Evolutionary conservation across 2,113 vertebrate species (phyloP).

Genomic region (Saimiri boliviensis): DNA sequence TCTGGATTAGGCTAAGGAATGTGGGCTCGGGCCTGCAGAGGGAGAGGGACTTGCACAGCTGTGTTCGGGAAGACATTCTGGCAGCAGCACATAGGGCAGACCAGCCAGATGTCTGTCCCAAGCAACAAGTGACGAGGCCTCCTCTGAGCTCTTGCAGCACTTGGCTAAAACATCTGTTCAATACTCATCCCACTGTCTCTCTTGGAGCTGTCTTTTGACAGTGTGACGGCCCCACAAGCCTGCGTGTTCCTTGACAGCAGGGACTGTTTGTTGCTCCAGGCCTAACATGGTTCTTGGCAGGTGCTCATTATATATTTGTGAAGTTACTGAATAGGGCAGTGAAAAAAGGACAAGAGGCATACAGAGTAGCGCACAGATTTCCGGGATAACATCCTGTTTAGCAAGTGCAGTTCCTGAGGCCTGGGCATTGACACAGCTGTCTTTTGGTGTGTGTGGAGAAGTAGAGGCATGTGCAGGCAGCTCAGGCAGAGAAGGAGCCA

Average conservation of each 20-base stretch:
- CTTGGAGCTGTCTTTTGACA: slow-evolving; percentile 20
- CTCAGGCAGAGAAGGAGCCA: not conserved
- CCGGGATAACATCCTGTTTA: slow-evolving; percentile 49
- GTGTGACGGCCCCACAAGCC: not conserved
- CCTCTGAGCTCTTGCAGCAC: not conserved
- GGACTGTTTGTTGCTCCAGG: slow-evolving; percentile 45
- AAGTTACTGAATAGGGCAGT: slow-evolving; percentile 70
- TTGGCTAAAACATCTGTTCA: slow-evolving; percentile 61
- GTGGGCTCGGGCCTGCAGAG: not conserved
- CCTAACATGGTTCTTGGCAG: slow-evolving; percentile 65
- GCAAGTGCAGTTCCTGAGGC: slow-evolving; percentile 23
- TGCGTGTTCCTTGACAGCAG: slow-evolving; percentile 53
- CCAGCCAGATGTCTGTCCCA: not conserved
- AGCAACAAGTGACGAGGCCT: not conserved
- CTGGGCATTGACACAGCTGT: not conserved
- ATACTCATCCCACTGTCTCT: not conserved
- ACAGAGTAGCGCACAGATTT: slow-evolving; percentile 41
- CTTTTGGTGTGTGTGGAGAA: not conserved
- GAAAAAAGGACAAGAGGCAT: slow-evolving; percentile 24
- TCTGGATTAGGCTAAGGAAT: not conserved
- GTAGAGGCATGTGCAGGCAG: not conserved
- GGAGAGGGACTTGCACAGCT: not conserved
- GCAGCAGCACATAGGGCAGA: not conserved
- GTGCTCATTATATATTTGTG: slow-evolving; percentile 64
- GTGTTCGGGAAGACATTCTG: not conserved